These are phyloP conservation scores for Drosophila koepferae DNA, from an alignment of 2,888 invertebrate species.

Conservation along the genomic window DNA sequence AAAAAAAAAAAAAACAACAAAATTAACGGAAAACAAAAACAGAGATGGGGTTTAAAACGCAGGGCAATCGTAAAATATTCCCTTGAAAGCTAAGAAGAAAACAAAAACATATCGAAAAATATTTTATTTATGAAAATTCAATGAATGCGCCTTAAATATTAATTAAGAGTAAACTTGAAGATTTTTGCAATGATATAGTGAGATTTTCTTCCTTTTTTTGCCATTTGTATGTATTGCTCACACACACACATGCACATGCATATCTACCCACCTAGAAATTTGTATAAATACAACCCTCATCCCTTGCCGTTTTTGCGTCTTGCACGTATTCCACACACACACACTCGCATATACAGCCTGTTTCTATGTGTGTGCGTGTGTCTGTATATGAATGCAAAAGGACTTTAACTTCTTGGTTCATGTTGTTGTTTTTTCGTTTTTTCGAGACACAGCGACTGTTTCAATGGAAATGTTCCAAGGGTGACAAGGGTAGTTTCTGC, in stretches of 20 bases:
- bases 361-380: constrained; percentile 22
- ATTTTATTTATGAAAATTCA: constrained; percentile 6
- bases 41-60: neutral
- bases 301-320: constrained; percentile 73
- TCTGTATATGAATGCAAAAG: constrained; percentile 66
- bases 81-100: constrained; percentile 24
- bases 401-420: constrained; percentile 78
- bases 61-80: neutral
- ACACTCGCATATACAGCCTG: neutral
- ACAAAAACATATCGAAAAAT: neutral
- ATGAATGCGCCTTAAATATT: constrained; percentile 33
- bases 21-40: constrained; percentile 5
- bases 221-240: constrained; percentile 55
- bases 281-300: constrained; percentile 80
- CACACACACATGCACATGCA: constrained; percentile 26
- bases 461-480: constrained; percentile 75
- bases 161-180: constrained; percentile 28
- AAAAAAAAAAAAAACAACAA: constrained; percentile 2
- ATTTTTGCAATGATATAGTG: constrained; percentile 40
- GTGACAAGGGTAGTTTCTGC: constrained; percentile 78
- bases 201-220: constrained; percentile 26
- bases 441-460: constrained; percentile 60
- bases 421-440: constrained; percentile 37
- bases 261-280: constrained; percentile 52
- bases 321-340: constrained; percentile 43